phyloP scores from a whole-genome alignment of 2,888 invertebrate genomes.

The Lottia scabra region DNA sequence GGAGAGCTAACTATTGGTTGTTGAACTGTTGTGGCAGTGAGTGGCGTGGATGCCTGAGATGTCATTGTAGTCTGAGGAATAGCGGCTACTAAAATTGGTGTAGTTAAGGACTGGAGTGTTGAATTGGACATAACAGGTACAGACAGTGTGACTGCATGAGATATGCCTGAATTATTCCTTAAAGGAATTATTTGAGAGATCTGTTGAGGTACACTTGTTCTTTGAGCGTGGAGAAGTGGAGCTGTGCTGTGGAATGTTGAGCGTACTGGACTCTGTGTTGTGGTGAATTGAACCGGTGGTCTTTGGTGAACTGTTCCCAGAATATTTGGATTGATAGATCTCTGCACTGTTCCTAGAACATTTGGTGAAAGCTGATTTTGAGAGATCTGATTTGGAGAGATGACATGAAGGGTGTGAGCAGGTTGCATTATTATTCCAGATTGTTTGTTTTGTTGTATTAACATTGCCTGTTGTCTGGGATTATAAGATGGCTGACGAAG shows the following conservation, averaged over 20 bases:
- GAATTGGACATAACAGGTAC: background rate
- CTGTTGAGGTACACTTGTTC: background rate
- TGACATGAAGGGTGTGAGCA: background rate
- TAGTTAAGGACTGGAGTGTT: background rate
- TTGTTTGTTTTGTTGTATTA: background rate
- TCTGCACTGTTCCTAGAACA: too few species aligned
- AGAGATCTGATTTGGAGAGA: background rate
- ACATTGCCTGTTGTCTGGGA: slow-evolving; percentile 7
- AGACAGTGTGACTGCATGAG: background rate
- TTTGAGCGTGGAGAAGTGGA: background rate
- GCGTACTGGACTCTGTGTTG: background rate
- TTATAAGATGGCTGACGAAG: background rate
- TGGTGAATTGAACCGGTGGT: background rate
- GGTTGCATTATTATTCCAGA: background rate
- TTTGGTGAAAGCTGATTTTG: background rate
- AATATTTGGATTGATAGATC: background rate
- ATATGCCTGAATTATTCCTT: background rate
- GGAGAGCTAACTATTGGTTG: background rate
- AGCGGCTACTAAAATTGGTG: background rate
- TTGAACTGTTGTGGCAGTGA: background rate
- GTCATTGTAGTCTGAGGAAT: background rate
- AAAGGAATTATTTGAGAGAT: background rate
- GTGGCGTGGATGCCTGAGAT: background rate
- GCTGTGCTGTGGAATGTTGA: background rate
- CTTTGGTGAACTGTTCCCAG: background rate